Base-by-base conservation (phyloP, 2,797 vertebrate genomes). In the Cyprinodon diabolis region DNA sequence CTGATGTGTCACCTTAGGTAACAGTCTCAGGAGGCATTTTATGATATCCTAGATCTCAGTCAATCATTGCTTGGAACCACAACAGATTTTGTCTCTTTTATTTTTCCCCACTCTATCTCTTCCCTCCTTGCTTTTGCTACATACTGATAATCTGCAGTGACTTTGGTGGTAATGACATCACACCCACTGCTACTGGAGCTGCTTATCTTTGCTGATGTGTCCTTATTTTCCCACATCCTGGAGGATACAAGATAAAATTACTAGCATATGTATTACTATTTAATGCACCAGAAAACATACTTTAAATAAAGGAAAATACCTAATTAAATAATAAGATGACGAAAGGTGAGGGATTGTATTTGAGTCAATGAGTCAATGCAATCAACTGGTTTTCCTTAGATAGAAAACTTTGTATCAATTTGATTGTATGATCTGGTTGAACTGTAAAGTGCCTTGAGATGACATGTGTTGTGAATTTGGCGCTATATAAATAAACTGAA, bases 1-100 rank as follows among this genome's bases (percentile, higher is more conserved):
- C 77, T 86, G 87, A 87, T 87, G 89, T 81, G 85, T 87, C 77
- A 84, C 84, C 76, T 84, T 55, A 73, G 84, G 88, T 81, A 85
- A 84, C 82, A 75, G 82, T 79, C 86, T 89, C 87, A 35, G 13
- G 58, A 80, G 83, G 83, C 73, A 30, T 82, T 87, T 85, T 78
- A 78, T 77, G 80, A 84, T 83, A 84, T 81, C 83, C 78, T 78
- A 66, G 82, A 87, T 90, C 82, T 88, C 57, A 83, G 82, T 86
- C 85, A 83, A 60, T 89, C 88, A 85, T 73, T 14, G 17, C 80
- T 63, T 80, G 84, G 90, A 79, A 69, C 75, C 77, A 48, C 74
- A 80, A 72, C 76, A 81, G n/a, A 83, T 81, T 84, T 80, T 47
- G 23, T 56, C 80, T 72, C 55, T 60, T 63, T 76, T 76, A 66